A percentile compares a stretch with the other conserved stretches of the same genome.
phyloP scores from a whole-genome alignment of 2,888 invertebrate genomes.

The Platypus cylindrus region DNA sequence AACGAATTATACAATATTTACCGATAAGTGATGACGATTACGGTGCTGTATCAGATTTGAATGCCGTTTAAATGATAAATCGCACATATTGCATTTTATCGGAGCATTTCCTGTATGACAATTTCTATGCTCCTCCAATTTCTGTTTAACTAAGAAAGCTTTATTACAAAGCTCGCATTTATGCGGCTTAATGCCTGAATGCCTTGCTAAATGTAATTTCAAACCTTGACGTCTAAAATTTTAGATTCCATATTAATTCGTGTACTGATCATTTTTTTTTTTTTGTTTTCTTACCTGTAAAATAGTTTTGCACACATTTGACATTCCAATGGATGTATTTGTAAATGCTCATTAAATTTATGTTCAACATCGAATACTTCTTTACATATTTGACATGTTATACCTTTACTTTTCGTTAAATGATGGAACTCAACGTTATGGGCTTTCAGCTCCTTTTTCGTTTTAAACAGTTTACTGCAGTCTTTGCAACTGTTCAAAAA shows the following conservation, averaged over 20 bases:
- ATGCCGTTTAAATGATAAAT: conserved; percentile 67
- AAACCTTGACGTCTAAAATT: conserved; percentile 50
- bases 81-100: conserved; percentile 67
- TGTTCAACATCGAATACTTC: conserved; percentile 55
- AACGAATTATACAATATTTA: conserved; percentile 6
- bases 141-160: conserved; percentile 70
- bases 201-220: conserved; percentile 66
- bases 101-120: conserved; percentile 72
- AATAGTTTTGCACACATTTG: conserved; percentile 69
- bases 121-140: conserved; percentile 69
- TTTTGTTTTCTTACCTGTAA: conserved; percentile 26
- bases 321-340: conserved; percentile 71
- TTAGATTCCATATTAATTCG: background rate
- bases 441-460: conserved; percentile 28
- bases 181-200: conserved; percentile 54
- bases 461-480: conserved; percentile 26
- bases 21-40: conserved; percentile 52
- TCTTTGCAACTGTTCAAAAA: conserved; percentile 19
- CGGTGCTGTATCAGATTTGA: conserved; percentile 78
- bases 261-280: background rate
- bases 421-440: conserved; percentile 40
- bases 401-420: conserved; percentile 29
- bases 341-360: conserved; percentile 59
- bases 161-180: conserved; percentile 71
- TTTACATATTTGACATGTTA: conserved; percentile 49